Base-by-base conservation (phyloP, 1,140 invertebrate genomes). In the Kradibia gibbosae region DNA sequence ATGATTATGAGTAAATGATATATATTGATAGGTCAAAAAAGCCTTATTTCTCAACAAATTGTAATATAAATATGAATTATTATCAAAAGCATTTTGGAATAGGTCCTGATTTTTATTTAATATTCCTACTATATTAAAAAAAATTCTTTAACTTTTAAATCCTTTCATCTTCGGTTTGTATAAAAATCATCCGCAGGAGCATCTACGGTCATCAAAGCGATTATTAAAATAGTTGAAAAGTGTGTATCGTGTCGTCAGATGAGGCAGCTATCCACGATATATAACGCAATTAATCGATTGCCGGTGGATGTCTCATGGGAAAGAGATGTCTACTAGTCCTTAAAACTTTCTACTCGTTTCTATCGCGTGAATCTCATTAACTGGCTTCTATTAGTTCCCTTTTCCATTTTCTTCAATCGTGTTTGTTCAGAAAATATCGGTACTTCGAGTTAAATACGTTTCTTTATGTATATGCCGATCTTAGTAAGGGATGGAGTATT, bases 281-380 rank as follows among this genome's bases (percentile, higher is more conserved):
- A 39, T 28, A 39, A 31, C 15, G 7, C 72, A 15, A 74, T 55
- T 74, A 55, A 74, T 74, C 50, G 50, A 74, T 25, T 60, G 20
- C 5, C 62, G 20, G 34, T 1, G 34, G 13, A n/a, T 39, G n/a
- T 42, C n/a, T 57, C 10, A 15, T 53, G 3, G 50, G 53, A 20
- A 15, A 75, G 11, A n/a, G 34, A 17, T n/a, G 1, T 34, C 39
- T 4, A 67, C 11, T 20, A 15, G 17, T 20, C 3, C 36, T 39
- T 53, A 17, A 60, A 60, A 75, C 28, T 75, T 74, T 55, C 0
- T 2, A 5, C 25, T 8, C 22, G 3, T 22, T 53, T 55, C n/a
- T 50, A 1, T 10, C n/a, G 13, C 1, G n/a, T 8, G 28, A 67
- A 67, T 67, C 34, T n/a, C 31, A 5, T 65, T 65, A 65, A 20